phyloP scores from a whole-genome alignment of 2,113 vertebrate species.

The Uropsilus gracilis region DNA sequence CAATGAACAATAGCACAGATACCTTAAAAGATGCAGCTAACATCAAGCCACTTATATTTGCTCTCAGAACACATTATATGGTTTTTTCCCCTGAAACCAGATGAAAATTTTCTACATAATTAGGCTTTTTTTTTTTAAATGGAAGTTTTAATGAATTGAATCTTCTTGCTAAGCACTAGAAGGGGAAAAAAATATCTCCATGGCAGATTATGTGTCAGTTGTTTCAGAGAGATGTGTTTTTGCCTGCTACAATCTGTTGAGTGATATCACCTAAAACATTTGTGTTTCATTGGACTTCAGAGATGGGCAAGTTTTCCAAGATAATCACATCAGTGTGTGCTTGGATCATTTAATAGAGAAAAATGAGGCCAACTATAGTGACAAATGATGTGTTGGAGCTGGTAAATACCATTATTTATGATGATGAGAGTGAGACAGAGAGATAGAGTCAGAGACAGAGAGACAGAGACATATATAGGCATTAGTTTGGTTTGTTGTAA shows the following conservation, averaged over 20 bases:
- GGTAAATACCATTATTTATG: conserved; percentile 44
- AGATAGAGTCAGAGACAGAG: neutral
- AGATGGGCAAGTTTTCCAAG: neutral
- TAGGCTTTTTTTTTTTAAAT: conserved; percentile 8
- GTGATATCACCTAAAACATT: neutral
- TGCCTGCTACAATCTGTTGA: neutral
- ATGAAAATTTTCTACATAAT: neutral
- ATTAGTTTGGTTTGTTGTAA: neutral
- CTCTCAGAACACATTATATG: conserved; percentile 27
- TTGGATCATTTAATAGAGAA: neutral
- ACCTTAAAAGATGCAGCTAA: conserved; percentile 9
- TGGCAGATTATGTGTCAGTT: neutral
- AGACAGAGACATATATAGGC: too few relatives aligned
- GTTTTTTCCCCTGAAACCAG: conserved; percentile 2
- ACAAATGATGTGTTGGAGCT: neutral
- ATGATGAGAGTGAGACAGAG: too few relatives aligned
- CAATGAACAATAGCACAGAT: neutral
- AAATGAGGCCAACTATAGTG: neutral
- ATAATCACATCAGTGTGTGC: neutral
- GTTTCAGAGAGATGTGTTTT: neutral
- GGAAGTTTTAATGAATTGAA: neutral
- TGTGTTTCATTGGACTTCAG: neutral
- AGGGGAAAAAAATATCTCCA: neutral
- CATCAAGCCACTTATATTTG: conserved; percentile 39
- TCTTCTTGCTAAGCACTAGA: neutral